Evolutionary conservation across 2,113 vertebrate species (phyloP), one percentile per base, ranked within the genome.

Genomic region (Delphinapterus leucas): DNA sequence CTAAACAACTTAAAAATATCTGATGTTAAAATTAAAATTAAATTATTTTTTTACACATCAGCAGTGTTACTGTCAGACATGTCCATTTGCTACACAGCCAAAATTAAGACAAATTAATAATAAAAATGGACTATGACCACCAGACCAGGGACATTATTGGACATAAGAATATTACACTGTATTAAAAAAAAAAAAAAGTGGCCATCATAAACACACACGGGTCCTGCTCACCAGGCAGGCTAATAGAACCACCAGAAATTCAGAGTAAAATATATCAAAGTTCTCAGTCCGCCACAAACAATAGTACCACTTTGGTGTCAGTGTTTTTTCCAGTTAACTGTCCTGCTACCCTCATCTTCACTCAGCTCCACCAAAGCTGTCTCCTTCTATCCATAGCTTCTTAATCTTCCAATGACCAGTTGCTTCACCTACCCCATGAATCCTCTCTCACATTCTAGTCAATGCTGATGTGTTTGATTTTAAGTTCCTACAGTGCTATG

Each of bases 171-270:
- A 63, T 33, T 49, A 53, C 15, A 21, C 9, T 61, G 67, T 53
- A 18, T 61, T 73, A 7, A 23, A 44, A 67, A 28, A 61, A 92
- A 73, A 31, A 92, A 73, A 31, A 65, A 33, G 11, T 38, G 25
- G 14, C 6, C 15, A 33, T 17, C 21, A 10, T 15, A 71, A 13
- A 41, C 5, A 18, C 5, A 13, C 3, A 2, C 1, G 26, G 0
- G 7, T 36, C 4, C 41, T 92, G n/a, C 68, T 71, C 8, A 55
- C 68, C 47, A 31, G 82, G 4, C 14, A 68, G 7, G 33, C 23
- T 44, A 28, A 41, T 85, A 36, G 67, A 65, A 88, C 61, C 15
- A 88, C 11, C 21, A 38, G 21, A 70, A 71, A 77, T 83, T 91
- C 12, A 73, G 44, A 77, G 7, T 55, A 21, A 91, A 80, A 79